Base-by-base conservation (phyloP, 2,888 invertebrate species). In the Epirrhoe alternata region DNA sequence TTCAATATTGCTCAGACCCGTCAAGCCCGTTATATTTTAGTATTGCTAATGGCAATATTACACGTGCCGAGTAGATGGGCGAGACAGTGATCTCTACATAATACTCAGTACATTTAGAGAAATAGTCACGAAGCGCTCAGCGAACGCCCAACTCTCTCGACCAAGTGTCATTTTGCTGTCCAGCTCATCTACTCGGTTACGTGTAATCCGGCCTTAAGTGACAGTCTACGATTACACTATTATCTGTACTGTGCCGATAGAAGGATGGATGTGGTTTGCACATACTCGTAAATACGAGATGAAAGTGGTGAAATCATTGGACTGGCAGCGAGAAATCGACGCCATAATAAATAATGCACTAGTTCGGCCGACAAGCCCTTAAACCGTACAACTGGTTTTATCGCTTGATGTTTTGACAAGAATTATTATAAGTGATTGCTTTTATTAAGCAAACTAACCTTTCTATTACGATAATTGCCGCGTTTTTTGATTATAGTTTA, bases 261-360 rank as follows among this genome's bases (percentile, higher is more conserved):
- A 75, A 74, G 80, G 79, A 83, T 82, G 77, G 78, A 81, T 80
- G 77, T 80, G 76, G 78, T 77, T 74, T 76, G 75, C 77, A 82
- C 78, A 76, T 76, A 80, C 82, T 84, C 79, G 86, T 83, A 84
- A 85, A 85, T 86, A 86, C 87, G 72, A 91, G 89, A 90, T 87
- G 92, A 92, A 92, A 93, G 91, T 92, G 84, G 92, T 87, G 92
- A 93, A 92, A 92, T 90, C 90, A 87, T 75, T 78, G 82, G 84
- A 84, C 81, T 77, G 82, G 81, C 84, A 77, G 74, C 86, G 86
- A 92, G 92, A 92, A 92, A 91, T 92, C 90, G 86, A 84, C 77
- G 80, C 80, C 75, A 86, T 87, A 88, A 90, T 92, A 92, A 90
- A 92, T 92, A 92, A 90, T 91, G 88, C 89, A 90, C 91, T 87